Percentiles rank a stretch among this genome's conserved stretches.
phyloP scores from a whole-genome alignment of 1,140 invertebrate genomes.

The Heliothis virescens region DNA sequence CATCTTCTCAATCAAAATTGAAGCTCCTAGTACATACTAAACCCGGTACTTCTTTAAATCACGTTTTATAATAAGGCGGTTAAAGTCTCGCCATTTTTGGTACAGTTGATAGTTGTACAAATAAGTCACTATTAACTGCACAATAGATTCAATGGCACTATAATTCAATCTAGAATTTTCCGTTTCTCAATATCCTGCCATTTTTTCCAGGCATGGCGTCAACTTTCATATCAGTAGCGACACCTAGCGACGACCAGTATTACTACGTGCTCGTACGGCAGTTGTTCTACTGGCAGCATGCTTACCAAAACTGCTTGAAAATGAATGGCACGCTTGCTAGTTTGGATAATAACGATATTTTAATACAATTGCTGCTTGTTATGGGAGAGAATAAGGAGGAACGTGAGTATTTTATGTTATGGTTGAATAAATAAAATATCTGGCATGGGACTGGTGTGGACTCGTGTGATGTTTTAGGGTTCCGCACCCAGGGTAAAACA shows the following conservation, averaged over 20 bases:
- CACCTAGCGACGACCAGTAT: conserved; percentile 77
- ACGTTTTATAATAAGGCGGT: too few species aligned
- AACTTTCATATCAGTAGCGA: conserved; percentile 48
- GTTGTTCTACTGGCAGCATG: conserved; percentile 75
- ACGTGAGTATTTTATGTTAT: conserved; percentile 64
- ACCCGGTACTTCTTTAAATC: too few species aligned
- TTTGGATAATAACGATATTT: conserved; percentile 69
- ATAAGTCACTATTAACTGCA: too few species aligned
- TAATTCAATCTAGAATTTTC: too few species aligned
- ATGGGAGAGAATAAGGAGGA: conserved; percentile 81
- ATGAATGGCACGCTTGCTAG: conserved; percentile 75
- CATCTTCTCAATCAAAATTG: too few species aligned
- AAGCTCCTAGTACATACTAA: too few species aligned
- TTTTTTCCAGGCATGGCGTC: conserved; percentile 54
- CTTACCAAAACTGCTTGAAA: conserved; percentile 74
- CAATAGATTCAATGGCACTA: too few species aligned
- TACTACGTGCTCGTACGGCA: conserved; percentile 75
- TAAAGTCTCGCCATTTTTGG: too few species aligned
- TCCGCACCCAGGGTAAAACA: too few species aligned
- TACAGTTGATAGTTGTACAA: too few species aligned
- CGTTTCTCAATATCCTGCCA: not conserved
- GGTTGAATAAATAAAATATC: not conserved
- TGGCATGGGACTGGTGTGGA: too few species aligned
- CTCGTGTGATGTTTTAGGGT: too few species aligned
- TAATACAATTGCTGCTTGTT: conserved; percentile 71